These are phyloP conservation scores for Diadromus collaris DNA, from an alignment of 2,888 invertebrate genomes.

Conservation along the genomic window DNA sequence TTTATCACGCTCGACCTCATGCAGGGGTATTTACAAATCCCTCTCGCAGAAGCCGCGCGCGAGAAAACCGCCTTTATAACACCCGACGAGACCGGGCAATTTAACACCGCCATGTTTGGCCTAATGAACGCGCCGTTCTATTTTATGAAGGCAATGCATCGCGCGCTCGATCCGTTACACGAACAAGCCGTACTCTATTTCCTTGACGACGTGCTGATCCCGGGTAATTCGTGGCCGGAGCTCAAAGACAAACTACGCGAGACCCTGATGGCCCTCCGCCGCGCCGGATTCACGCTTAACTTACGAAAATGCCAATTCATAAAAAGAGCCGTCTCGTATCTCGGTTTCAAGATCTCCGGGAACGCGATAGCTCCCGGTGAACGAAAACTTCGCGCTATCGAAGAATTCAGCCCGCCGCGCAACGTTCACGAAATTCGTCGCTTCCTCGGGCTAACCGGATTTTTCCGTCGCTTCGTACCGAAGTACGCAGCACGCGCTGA, in stretches of 20 bases:
- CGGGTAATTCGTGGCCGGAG: conserved; percentile 14
- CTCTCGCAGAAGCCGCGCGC: conserved; percentile 39
- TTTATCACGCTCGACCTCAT: conserved; percentile 39
- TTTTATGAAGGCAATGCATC: conserved; percentile 60
- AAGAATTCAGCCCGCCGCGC: conserved; percentile 30
- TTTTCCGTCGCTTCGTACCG: conserved; percentile 46
- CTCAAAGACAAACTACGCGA: conserved; percentile 4
- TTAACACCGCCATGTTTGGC: conserved; percentile 64
- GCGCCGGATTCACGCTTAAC: conserved; percentile 68
- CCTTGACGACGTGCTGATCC: conserved; percentile 21
- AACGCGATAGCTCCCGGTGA: conserved; percentile 17
- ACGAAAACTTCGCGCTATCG: neutral
- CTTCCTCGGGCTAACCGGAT: conserved; percentile 33
- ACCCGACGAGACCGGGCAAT: conserved; percentile 63
- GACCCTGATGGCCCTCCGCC: conserved; percentile 37
- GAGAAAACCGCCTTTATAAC: conserved; percentile 32
- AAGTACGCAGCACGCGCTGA: conserved; percentile 18
- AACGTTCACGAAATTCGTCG: conserved; percentile 41
- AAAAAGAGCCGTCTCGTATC: conserved; percentile 62
- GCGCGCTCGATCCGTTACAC: conserved; percentile 40
- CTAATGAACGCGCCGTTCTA: conserved; percentile 49
- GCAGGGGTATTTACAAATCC: conserved; percentile 48
- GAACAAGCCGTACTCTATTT: conserved; percentile 18
- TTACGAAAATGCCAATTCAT: conserved; percentile 68
- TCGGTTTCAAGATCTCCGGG: conserved; percentile 65